Base-by-base conservation (phyloP, 1,140 invertebrate genomes). In the Heliconius himera region DNA sequence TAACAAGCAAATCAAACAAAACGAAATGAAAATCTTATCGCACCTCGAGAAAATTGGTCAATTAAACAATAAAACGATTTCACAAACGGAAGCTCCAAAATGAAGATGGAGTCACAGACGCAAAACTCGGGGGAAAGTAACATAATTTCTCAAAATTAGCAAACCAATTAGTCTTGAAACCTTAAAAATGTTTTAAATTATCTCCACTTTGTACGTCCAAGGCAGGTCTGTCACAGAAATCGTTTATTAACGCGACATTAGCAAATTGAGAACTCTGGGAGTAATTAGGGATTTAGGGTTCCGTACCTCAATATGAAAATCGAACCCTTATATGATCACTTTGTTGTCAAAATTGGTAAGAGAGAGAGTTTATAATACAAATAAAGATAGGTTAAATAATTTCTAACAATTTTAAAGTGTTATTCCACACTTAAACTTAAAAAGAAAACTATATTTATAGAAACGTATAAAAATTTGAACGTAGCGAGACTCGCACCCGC, bases 191-290 rank as follows among this genome's bases (percentile, higher is more conserved):
- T 13, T 66, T 66, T 41, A 76, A 76, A 76, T 66, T 66, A 66
- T 41, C 56, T 38, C 70, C 26, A 66, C 56, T 26, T 66, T 70
- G 36, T 70, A 70, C 9, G 46, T 46, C 9, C 33, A 46, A 16
- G 54, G n/a, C 16, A 77, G 76, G 49, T 72, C 49, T 77, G 46
- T 77, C 49, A 56, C 18, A 18, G 70, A 76, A 75, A 80, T 80
- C 81, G 73, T 80, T 80, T 80, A 80, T 82, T 73, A 80, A 74
- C 72, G 29, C 29, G 51, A 78, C 73, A 56, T 26, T 54, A 49
- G 70, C 41, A 77, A 70, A 74, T 79, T 36, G 74, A 74, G 54
- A 70, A 60, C n/a, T 78, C 76, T 51, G 11, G 71, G 79, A 80
- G 56, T 75, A 80, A 82, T 82, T 80, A 76, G 76, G 38, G 75